Conservation (phyloP, 2,888 invertebrate genomes). For the Conops quadrifasciatus region DNA sequence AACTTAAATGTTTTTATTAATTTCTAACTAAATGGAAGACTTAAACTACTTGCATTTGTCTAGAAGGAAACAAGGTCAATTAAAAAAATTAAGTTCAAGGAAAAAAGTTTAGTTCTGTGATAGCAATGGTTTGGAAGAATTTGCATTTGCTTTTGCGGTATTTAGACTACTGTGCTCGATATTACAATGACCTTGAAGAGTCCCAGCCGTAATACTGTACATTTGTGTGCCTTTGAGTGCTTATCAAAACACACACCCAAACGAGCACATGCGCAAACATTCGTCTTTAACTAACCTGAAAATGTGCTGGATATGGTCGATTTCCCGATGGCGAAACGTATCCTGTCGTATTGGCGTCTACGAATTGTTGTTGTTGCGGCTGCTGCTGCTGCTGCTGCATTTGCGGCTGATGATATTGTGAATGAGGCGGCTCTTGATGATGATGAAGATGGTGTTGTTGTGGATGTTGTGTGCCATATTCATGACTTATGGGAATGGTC, state of each 20-base stretch:
- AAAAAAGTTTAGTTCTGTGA: no score
- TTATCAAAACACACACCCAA: not conserved
- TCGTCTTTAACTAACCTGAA: conserved; percentile 44
- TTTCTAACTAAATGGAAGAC: no score
- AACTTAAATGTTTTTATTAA: conserved; percentile 20
- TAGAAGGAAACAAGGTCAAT: no score
- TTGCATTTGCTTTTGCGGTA: no score
- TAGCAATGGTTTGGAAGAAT: no score
- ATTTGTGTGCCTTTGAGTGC: not conserved
- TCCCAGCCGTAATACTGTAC: not conserved
- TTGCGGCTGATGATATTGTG: conserved; percentile 39
- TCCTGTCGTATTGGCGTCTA: conserved; percentile 42
- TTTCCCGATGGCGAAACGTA: conserved; percentile 42
- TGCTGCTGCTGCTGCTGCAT: no score
- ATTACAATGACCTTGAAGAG: conserved; percentile 11
- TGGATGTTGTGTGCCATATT: conserved; percentile 45
- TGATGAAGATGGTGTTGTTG: conserved; percentile 37
- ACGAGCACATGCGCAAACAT: conserved; percentile 12
- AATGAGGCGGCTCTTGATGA: conserved; percentile 36
- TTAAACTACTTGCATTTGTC: no score
- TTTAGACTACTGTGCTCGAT: no score
- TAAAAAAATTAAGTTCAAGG: no score
- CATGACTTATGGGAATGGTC: conserved; percentile 56
- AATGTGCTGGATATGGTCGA: conserved; percentile 51
- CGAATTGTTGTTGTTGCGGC: conserved; percentile 38